phyloP scores from a whole-genome alignment of 2,113 vertebrate species.

The Ciconia stormi region DNA sequence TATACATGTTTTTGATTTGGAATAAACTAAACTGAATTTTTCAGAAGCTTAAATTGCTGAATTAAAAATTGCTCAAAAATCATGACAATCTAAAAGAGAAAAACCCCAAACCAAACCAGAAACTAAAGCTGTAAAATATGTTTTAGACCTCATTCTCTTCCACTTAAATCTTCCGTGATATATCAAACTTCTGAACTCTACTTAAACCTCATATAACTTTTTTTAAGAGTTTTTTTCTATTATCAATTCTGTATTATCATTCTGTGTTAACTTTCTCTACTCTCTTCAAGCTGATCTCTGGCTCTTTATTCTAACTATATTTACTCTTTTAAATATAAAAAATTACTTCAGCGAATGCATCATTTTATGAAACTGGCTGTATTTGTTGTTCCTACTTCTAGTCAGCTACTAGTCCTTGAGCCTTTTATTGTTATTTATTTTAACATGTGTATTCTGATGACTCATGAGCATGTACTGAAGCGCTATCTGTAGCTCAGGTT shows the following conservation, averaged over 20 bases:
- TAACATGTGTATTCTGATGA: not conserved
- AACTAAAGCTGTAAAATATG: not conserved
- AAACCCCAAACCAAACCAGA: accelerated
- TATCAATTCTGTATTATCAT: not conserved
- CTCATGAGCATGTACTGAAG: not conserved
- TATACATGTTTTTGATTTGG: not conserved
- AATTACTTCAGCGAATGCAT: not conserved
- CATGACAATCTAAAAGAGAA: not conserved
- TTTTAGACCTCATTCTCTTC: not conserved
- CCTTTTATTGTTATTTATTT: not conserved
- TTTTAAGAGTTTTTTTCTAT: not conserved
- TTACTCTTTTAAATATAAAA: not conserved
- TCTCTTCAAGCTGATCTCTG: not conserved
- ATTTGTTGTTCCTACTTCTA: not conserved
- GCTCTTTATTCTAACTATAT: not conserved
- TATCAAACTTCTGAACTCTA: not conserved
- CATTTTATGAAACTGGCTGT: not conserved
- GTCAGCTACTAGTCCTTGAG: not conserved
- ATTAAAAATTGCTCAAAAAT: not conserved
- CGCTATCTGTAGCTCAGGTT: not conserved
- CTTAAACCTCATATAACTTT: not conserved
- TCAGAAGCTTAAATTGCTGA: not conserved
- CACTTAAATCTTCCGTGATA: not conserved
- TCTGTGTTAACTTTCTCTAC: not conserved
- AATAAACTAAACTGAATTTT: not conserved